Evolutionary conservation across 2,113 vertebrate species (phyloP).

Genomic region (Trogon melanurus): DNA sequence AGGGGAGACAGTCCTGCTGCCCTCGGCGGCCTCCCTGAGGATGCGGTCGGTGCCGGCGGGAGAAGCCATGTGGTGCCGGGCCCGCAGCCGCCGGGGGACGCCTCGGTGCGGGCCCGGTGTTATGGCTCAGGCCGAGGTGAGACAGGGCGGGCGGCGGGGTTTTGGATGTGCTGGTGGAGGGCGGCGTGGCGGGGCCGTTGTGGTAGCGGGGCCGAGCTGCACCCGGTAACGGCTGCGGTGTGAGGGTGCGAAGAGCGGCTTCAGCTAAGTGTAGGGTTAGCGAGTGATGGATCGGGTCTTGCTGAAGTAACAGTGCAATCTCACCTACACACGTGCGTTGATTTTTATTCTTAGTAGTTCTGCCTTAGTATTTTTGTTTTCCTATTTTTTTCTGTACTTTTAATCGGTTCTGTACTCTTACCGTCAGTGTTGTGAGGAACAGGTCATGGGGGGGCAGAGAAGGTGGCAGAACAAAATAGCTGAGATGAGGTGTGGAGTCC

Average conservation of each 20-base stretch:
- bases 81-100: background rate
- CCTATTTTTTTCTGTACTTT: background rate
- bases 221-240: rapidly evolving
- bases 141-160: background rate
- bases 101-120: background rate
- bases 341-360: background rate
- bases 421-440: background rate
- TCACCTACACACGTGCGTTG: rapidly evolving
- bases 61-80: background rate
- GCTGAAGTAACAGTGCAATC: no score
- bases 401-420: background rate
- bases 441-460: background rate
- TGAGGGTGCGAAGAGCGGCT: rapidly evolving
- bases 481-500: background rate
- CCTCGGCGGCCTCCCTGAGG: no score
- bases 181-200: background rate
- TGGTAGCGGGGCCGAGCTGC: background rate
- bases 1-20: rapidly evolving
- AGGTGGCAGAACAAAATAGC: background rate
- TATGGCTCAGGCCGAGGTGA: rapidly evolving
- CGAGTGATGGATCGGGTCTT: rapidly evolving
- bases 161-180: rapidly evolving
- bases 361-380: background rate
- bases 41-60: background rate
- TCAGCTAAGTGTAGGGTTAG: rapidly evolving